These are phyloP conservation scores for Drosophila virilis DNA, from an alignment of 1,140 invertebrate species.

Conservation along the genomic window DNA sequence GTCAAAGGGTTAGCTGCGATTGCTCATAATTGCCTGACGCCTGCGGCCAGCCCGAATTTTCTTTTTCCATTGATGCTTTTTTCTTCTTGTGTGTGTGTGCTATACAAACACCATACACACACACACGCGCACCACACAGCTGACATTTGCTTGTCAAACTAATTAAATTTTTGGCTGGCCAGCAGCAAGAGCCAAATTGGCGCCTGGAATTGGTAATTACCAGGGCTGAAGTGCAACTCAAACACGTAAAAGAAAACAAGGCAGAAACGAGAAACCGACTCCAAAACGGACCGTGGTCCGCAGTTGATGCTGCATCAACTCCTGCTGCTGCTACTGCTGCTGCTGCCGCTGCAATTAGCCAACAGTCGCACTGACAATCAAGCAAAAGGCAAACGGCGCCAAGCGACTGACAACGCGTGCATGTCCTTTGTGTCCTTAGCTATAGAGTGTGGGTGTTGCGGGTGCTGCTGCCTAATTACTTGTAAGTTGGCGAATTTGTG, in stretches of 20 bases:
- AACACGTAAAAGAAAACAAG: slow-evolving; percentile 74
- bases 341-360: slow-evolving; percentile 63
- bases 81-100: slow-evolving; percentile 11
- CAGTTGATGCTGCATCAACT: slow-evolving; percentile 1
- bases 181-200: slow-evolving; percentile 71
- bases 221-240: slow-evolving; percentile 73
- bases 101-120: slow-evolving; percentile 25
- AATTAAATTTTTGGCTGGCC: slow-evolving; percentile 76
- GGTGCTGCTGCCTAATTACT: slow-evolving; percentile 76
- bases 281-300: slow-evolving; percentile 2
- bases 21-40: slow-evolving; percentile 74
- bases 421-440: slow-evolving; percentile 49
- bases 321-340: neutral
- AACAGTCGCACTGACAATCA: slow-evolving; percentile 70
- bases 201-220: slow-evolving; percentile 81
- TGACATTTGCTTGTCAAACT: slow-evolving; percentile 77
- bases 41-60: slow-evolving; percentile 53
- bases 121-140: slow-evolving; percentile 23
- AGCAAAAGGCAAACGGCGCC: slow-evolving; percentile 58
- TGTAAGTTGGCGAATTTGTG: slow-evolving; percentile 82
- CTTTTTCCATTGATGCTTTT: slow-evolving; percentile 7
- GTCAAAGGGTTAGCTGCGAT: slow-evolving; percentile 74
- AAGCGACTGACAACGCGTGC: slow-evolving; percentile 68
- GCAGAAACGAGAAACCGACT: slow-evolving; percentile 7
- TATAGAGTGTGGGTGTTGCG: slow-evolving; percentile 5